phyloP scores from a whole-genome alignment of 2,888 invertebrate genomes.

The Cyrtodaria siliqua region DNA sequence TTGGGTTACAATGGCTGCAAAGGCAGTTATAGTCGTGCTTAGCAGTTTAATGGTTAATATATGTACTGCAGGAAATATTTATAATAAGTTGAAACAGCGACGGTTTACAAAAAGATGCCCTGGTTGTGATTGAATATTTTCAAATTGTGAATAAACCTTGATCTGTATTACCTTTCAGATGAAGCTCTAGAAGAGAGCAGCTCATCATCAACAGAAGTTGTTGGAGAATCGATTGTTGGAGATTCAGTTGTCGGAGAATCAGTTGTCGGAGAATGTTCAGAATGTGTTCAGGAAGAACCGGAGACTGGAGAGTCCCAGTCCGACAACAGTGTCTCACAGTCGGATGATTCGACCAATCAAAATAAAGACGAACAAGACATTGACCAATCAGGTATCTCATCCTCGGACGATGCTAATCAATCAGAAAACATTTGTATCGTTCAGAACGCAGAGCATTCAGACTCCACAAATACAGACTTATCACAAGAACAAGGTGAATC shows the following conservation, averaged over 20 bases:
- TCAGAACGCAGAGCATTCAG: background rate
- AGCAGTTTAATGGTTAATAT: too few species aligned
- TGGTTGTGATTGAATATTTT: too few species aligned
- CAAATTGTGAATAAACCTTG: too few species aligned
- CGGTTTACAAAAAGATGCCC: too few species aligned
- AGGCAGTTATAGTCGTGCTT: too few species aligned
- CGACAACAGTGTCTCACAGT: slow-evolving; percentile 2
- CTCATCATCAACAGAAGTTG: too few species aligned
- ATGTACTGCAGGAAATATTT: too few species aligned
- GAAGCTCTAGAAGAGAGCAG: too few species aligned
- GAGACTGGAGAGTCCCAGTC: background rate
- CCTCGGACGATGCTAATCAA: slow-evolving; percentile 2
- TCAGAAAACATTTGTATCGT: background rate
- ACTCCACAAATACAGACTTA: background rate
- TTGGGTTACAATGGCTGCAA: too few species aligned
- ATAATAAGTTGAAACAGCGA: too few species aligned
- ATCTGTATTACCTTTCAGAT: too few species aligned
- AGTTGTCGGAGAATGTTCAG: background rate
- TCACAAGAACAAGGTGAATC: background rate
- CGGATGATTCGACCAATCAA: background rate
- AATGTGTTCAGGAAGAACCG: background rate
- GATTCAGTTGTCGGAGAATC: background rate
- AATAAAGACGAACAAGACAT: background rate
- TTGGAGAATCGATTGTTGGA: background rate
- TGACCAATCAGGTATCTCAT: slow-evolving; percentile 2